Conservation (phyloP, 2,797 vertebrate genomes). For the Diplodus puntazzo region DNA sequence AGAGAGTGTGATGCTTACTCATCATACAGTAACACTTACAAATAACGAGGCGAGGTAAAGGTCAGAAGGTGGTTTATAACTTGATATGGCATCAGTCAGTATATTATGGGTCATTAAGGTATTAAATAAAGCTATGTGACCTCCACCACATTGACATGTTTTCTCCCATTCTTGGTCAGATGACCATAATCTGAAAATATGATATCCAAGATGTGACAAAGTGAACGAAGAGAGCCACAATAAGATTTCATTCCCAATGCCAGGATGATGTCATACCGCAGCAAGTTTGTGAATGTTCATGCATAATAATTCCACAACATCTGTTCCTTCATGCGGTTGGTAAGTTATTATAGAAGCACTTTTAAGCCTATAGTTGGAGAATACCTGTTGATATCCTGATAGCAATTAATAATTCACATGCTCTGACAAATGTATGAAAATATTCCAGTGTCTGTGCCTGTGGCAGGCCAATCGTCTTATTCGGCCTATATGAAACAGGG, state of each 20-base stretch:
- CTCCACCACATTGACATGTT: constrained; percentile 14
- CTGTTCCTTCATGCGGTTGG: too few species aligned
- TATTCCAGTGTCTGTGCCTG: too few species aligned
- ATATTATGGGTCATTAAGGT: constrained; percentile 29
- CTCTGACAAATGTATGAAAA: too few species aligned
- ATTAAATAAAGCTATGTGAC: constrained; percentile 27
- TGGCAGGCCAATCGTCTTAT: too few species aligned
- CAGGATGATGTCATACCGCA: constrained; percentile 25
- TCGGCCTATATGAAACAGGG: too few species aligned
- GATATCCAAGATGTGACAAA: constrained; percentile 35
- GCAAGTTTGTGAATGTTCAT: constrained; percentile 27
- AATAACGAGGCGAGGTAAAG: constrained; percentile 42
- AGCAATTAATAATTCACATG: too few species aligned
- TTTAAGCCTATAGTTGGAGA: too few species aligned
- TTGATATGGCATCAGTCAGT: constrained; percentile 41
- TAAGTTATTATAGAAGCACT: too few species aligned
- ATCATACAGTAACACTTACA: constrained; percentile 51
- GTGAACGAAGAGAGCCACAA: constrained; percentile 32
- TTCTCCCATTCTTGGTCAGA: neutral
- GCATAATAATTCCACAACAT: constrained; percentile 13
- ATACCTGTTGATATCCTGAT: too few species aligned
- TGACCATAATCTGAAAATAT: constrained; percentile 5
- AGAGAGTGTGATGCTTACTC: constrained; percentile 59
- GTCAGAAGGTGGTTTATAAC: constrained; percentile 58
- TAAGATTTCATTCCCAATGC: constrained; percentile 29